Evolutionary conservation across 2,797 vertebrate species (phyloP), one percentile per base, ranked within the genome.

Genomic region (Aplochiton taeniatus): DNA sequence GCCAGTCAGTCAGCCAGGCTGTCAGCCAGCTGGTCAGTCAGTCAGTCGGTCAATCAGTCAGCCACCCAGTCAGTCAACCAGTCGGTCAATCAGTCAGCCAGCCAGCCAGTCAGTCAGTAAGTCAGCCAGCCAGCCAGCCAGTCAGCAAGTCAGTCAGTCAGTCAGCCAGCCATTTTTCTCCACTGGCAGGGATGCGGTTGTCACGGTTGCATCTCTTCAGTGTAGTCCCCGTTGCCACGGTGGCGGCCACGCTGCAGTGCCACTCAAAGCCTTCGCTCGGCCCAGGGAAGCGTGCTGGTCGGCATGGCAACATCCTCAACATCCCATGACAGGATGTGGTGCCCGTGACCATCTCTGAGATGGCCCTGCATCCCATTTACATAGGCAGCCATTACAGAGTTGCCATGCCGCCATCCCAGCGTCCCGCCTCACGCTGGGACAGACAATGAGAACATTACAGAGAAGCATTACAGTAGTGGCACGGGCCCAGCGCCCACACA

Each of bases 401-500:
- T 87, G 83, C 87, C 80, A 85, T 85, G 81, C 73, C 71, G 68
- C 76, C 74, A 14, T 50, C 72, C 48, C 73, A 51, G 60, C 18
- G 55, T 74, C 70, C 77, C 16, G 41, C 65, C 86, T 80, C 90
- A 87, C 72, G 85, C 90, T 87, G 90, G 65, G 82, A 56, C 68
- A 77, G 72, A 92, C 90, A 93, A 93, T 87, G 67, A 76, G 62
- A 46, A 78, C 81, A 85, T 82, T 75, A 81, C 84, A 78, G 78
- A 84, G 86, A 79, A 80, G 81, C 85, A 75, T 85, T 87, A 82
- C 82, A 87, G 82, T 74, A 66, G 85, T 69, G 70, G 83, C 87
- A 85, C 83, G 73, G 69, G 53, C 91, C 11, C 13, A 11, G 1
- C 46, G 9, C 19, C 8, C 9, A 56, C 13, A 56, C 19, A 55